Evolutionary conservation across 2,113 vertebrate genomes (phyloP), one percentile per base, ranked within the genome.

Genomic region (Mesitornis unicolor): DNA sequence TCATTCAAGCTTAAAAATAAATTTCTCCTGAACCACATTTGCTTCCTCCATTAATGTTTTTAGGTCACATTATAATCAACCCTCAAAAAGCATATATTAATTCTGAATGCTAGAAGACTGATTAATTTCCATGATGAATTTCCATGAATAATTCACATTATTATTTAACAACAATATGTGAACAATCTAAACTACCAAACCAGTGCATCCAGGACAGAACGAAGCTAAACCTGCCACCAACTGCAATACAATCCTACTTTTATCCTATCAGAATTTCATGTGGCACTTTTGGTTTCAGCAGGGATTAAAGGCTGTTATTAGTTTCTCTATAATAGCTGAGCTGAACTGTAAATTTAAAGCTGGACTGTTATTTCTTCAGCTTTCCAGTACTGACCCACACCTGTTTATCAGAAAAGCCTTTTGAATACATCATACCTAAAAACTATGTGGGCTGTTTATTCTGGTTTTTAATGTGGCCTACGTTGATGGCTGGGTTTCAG

Each of bases 1-100:
- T 81, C 11, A 40, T 51, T 84, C 38, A 78, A 53, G 17, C 26
- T 91, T 36, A 60, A 86, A 95, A 95, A 75, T 26, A 69, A 56
- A 63, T 56, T 87, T 91, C 16, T 78, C 53, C 18, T 43, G 28
- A 81, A 35, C 7, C 38, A 18, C 24, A 9, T 48, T 68, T 59
- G 53, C 42, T 71, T 92, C 13, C 17, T 31, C 68, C 31, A 26
- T 68, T 40, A 19, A 18, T 82, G 47, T 89, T 13, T 6, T 1
- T 16, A 9, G 9, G 51, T 76, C 60, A 40, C 4, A 57, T 61
- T 45, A 60, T 7, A 92, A 71, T 64, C 16, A 70, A 40, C 7
- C 21, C 56, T 89, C 60, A 51, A 71, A 78, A 89, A 68, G 11
- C 4, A 33, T 26, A 29, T 14, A 51, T 64, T 78, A n/a, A 70